These are phyloP conservation scores for Frankliniella intonsa DNA, from an alignment of 2,888 invertebrate genomes.

Conservation along the genomic window DNA sequence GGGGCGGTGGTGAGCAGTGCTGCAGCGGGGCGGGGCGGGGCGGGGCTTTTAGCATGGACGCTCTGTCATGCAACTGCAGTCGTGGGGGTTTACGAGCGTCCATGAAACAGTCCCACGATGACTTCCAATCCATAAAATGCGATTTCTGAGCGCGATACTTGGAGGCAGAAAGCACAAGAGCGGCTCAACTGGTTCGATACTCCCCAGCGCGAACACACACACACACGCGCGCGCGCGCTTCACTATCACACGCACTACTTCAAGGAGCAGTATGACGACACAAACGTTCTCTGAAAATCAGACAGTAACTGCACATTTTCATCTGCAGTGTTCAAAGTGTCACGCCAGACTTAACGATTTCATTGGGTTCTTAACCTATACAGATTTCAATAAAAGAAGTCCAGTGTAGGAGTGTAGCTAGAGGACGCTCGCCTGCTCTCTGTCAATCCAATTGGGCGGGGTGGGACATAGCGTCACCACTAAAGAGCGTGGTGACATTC, in stretches of 20 bases:
- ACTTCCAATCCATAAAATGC: conserved; percentile 26
- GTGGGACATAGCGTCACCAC: not conserved
- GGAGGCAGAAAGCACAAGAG: not conserved
- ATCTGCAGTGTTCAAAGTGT: no score
- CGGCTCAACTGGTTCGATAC: not conserved
- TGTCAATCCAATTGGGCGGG: not conserved
- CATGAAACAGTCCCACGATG: conserved; percentile 22
- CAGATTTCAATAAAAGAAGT: no score
- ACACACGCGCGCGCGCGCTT: no score
- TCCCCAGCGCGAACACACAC: not conserved
- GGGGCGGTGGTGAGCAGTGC: not conserved
- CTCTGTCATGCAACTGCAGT: conserved; percentile 13
- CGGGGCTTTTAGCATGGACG: not conserved
- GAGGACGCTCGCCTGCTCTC: not conserved
- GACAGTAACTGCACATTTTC: no score
- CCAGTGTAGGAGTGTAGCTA: no score
- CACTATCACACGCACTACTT: no score
- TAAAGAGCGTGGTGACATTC: not conserved
- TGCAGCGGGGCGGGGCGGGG: not conserved
- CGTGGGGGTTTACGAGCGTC: not conserved
- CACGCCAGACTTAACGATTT: no score
- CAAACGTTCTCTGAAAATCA: no score
- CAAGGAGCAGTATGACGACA: no score
- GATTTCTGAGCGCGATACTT: conserved; percentile 16
- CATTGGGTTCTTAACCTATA: no score